Base-by-base conservation (phyloP, 2,797 vertebrate genomes). In the Argentina silus region DNA sequence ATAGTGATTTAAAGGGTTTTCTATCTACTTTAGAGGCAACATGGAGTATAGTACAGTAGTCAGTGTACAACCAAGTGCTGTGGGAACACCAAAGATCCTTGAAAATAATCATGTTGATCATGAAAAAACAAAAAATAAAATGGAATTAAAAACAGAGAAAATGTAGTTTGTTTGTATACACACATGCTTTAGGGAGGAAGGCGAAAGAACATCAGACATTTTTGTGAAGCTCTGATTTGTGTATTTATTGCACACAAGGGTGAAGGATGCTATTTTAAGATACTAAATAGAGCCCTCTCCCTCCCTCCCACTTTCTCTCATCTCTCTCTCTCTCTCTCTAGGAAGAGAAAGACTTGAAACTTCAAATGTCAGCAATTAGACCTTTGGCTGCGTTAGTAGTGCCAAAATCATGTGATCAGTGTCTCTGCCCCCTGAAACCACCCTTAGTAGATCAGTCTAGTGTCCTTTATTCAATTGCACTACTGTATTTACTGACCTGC, bases 1-100 rank as follows among this genome's bases (percentile, higher is more conserved):
- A 36, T 36, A 53, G 17, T 57, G 56, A 50, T 64, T 76, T 14
- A 64, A 43, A 69, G 10, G 14, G 48, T 57, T 45, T 19, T 61
- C 19, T 56, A 11, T 76, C 3, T 71, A 66, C 51, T n/a, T 43
- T 66, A 57, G 48, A 7, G 45, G 23, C 36, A 3, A 67, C 5
- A 48, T 53, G n/a, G 11, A 51, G 47, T 56, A 2, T 48, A 6
- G 9, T 23, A 23, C 19, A 69, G 50, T n/a, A 7, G 15, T 47
- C n/a, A 11, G 51, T 43, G n/a, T 56, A 9, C n/a, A 23, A 56
- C 19, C 23, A 59, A 59, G 51, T 61, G 57, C 27, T 43, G 50
- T 57, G 19, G n/a, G 48, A 56, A 68, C 47, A 42, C 56, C 53
- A 57, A 48, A 12, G 57, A 60, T 60, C 57, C 61, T n/a, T 7